phyloP scores from a whole-genome alignment of 2,113 vertebrate species.

The Lagopus muta region DNA sequence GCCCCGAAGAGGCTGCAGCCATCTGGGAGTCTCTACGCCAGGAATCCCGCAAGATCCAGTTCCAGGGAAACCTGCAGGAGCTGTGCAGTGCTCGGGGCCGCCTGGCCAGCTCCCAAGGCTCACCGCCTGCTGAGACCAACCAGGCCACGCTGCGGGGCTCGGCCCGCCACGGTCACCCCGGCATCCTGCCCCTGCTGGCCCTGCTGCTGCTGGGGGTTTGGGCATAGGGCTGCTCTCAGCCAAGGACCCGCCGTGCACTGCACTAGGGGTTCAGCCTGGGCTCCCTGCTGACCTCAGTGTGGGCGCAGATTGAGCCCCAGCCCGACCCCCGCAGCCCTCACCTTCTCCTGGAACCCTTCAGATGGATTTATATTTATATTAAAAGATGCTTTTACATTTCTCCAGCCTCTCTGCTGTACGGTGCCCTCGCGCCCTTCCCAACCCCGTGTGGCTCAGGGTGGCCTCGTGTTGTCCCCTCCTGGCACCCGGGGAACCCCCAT shows the following conservation, averaged over 20 bases:
- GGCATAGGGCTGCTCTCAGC: slow-evolving; percentile 31
- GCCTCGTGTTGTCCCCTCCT: neutral
- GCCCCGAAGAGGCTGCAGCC: slow-evolving; percentile 88
- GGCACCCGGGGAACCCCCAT: fast-evolving
- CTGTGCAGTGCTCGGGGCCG: slow-evolving; percentile 85
- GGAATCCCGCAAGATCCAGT: slow-evolving; percentile 93
- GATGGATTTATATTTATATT: slow-evolving; percentile 82
- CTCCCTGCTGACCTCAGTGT: neutral
- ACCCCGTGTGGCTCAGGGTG: neutral
- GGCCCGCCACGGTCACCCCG: neutral
- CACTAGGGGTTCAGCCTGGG: neutral
- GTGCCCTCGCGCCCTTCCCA: neutral
- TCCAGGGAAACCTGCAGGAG: slow-evolving; percentile 93
- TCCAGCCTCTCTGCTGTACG: neutral
- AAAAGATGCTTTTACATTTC: slow-evolving; percentile 73
- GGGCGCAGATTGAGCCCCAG: neutral
- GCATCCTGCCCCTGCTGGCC: slow-evolving; percentile 42
- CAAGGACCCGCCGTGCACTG: neutral
- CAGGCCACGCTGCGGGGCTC: slow-evolving; percentile 85
- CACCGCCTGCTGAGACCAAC: slow-evolving; percentile 81
- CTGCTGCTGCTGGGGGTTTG: slow-evolving; percentile 55
- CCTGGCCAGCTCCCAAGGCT: slow-evolving; percentile 63
- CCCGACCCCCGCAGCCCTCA: neutral
- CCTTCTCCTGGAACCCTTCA: slow-evolving; percentile 57
- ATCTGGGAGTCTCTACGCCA: slow-evolving; percentile 95